Conservation (phyloP, 2,888 invertebrate species). For the Lasioglossum morio region DNA sequence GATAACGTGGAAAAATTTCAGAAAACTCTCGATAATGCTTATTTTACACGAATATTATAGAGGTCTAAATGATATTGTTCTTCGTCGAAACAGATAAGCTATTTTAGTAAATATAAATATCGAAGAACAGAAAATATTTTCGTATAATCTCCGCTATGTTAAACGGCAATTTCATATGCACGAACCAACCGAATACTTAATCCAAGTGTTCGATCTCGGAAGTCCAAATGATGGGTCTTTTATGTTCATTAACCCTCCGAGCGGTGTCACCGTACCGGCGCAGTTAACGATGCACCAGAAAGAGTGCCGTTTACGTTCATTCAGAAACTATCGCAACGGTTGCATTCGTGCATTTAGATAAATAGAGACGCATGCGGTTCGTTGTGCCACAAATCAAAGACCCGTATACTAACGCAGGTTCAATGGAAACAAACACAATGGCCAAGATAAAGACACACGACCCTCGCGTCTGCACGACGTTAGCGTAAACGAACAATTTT, state of each 20-base stretch:
- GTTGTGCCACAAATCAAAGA: constrained; percentile 45
- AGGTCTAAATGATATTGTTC: not conserved
- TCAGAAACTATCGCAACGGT: constrained; percentile 51
- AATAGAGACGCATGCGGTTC: constrained; percentile 48
- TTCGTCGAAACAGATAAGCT: not conserved
- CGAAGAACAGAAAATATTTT: not conserved
- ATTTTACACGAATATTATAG: not conserved
- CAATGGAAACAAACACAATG: constrained; percentile 43
- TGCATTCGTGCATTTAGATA: constrained; percentile 49
- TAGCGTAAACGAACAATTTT: constrained; percentile 17
- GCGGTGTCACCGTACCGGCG: constrained; percentile 51
- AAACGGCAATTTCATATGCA: not conserved
- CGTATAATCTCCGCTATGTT: not conserved
- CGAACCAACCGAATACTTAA: constrained; percentile 14
- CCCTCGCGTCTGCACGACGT: not conserved
- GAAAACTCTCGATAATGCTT: not conserved
- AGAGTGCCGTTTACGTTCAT: constrained; percentile 58
- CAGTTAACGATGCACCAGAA: constrained; percentile 58
- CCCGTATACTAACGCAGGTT: constrained; percentile 13
- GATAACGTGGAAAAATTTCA: not conserved
- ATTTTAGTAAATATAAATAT: not conserved
- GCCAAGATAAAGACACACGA: constrained; percentile 14
- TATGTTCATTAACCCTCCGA: constrained; percentile 56
- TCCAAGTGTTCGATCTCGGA: constrained; percentile 55
- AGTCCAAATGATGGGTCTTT: constrained; percentile 56